Conservation (phyloP, 1,140 invertebrate species). For the Vollenhovia emeryi region DNA sequence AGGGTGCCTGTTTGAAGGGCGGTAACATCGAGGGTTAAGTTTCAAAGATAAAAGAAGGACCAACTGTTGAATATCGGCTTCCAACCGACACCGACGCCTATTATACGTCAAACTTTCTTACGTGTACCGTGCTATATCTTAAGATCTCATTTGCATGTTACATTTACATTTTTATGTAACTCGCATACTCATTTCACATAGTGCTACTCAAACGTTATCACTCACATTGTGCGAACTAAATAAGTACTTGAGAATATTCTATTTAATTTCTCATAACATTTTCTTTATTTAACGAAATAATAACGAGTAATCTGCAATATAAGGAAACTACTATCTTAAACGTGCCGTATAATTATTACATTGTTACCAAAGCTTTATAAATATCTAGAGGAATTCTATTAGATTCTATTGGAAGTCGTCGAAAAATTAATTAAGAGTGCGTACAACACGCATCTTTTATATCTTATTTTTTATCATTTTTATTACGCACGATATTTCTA, state of each 20-base stretch:
- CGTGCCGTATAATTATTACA: neutral
- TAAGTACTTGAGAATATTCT: neutral
- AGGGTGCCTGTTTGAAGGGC: slow-evolving; percentile 75
- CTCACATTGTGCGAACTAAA: neutral
- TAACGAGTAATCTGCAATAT: neutral
- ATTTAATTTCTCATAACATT: neutral
- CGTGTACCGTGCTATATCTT: neutral
- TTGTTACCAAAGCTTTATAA: neutral
- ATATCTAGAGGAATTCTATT: neutral
- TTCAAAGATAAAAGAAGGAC: slow-evolving; percentile 85
- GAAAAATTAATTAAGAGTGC: neutral
- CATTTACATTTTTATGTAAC: neutral
- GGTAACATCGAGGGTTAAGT: slow-evolving; percentile 70
- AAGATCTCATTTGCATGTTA: neutral
- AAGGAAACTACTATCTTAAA: neutral
- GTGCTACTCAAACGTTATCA: no score
- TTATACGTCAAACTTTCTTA: slow-evolving; percentile 42
- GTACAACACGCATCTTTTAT: no score
- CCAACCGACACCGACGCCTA: slow-evolving; percentile 15
- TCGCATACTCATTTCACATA: neutral
- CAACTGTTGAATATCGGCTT: slow-evolving; percentile 85
- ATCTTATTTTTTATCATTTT: neutral
- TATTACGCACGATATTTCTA: neutral
- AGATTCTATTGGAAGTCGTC: neutral
- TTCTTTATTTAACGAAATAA: slow-evolving; percentile 7